Percentiles rank a stretch among this genome's conserved stretches.
These are phyloP conservation scores for Acanthornis magna DNA, from an alignment of 2,797 vertebrate genomes.

Conservation along the genomic window DNA sequence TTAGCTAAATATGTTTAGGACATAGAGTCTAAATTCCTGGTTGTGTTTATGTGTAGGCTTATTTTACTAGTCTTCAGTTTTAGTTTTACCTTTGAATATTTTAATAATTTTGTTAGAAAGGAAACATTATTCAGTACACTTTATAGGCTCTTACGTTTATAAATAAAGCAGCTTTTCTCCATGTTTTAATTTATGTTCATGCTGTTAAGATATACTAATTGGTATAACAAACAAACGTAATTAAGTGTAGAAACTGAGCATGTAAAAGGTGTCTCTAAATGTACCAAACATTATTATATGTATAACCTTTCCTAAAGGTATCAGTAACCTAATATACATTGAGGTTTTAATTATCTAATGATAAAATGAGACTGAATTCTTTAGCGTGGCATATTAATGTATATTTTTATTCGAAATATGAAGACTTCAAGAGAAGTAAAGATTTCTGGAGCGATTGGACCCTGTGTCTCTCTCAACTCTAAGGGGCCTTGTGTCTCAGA, in stretches of 20 bases:
- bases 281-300: background rate
- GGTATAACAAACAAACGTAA: background rate
- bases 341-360: background rate
- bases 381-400: background rate
- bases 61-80: background rate
- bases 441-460: conserved; percentile 94
- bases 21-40: background rate
- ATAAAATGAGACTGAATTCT: background rate
- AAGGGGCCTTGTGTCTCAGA: conserved; percentile 97
- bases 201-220: background rate
- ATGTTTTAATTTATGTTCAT: background rate
- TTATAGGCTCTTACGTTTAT: background rate
- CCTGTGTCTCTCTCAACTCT: conserved; percentile 91
- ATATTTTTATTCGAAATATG: conserved; percentile 26
- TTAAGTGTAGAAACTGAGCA: background rate
- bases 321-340: background rate
- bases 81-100: background rate
- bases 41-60: background rate
- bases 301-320: background rate
- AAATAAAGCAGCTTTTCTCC: background rate
- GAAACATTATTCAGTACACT: background rate
- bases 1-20: background rate
- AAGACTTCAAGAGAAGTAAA: conserved; percentile 97
- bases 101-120: background rate
- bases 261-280: background rate